Base-by-base conservation (phyloP, 64 coral and sea anemone species). In the Acropora yongei region DNA sequence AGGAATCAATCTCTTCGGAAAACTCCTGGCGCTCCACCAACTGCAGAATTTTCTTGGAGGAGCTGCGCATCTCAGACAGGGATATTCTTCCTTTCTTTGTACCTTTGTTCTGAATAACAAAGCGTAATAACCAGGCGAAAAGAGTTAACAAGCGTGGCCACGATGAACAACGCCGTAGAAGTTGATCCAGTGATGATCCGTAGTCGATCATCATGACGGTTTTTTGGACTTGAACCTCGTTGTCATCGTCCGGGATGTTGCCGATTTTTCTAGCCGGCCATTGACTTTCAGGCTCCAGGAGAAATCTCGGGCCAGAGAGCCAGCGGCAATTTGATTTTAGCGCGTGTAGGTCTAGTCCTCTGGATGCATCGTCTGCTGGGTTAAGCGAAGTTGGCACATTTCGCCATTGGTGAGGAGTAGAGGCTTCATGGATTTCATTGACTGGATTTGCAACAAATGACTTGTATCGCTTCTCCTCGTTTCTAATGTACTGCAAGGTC, bases 381-480 rank as follows among this genome's bases (percentile, higher is more conserved):
- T 30, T 30, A 30, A 30, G 30, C 0, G 30, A 30, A 30, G 30
- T 30, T 30, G 30, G 30, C 3, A 83, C 78, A 67, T 88, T 39
- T 43, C 47, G 67, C 86, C 86, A 94, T 77, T 94, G 92, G 0
- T 80, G 14, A 39, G 84, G 92, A 2, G 40, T 1, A 20, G 86
- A 65, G 16, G 69, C 41, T 5, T 89, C 67, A 12, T 49, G 92
- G 16, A 94, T 94, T 10, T 83, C 68, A 20, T 5, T 45, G 1
- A 89, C 4, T 41, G 78, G 49, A 57, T 94, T 94, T 12, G 68
- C 84, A 9, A 94, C 67, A 84, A 89, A 89, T 5, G 92, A 57
- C 16, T 89, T 57, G 53, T 84, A 94, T 9, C 86, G 58, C 13
- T 46, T 72, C 48, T 30, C 89, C 16, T 78, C 47, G 41, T 93